Evolutionary conservation across 2,113 vertebrate species (phyloP), one percentile per base, ranked within the genome.

Genomic region (Piaya cayana): DNA sequence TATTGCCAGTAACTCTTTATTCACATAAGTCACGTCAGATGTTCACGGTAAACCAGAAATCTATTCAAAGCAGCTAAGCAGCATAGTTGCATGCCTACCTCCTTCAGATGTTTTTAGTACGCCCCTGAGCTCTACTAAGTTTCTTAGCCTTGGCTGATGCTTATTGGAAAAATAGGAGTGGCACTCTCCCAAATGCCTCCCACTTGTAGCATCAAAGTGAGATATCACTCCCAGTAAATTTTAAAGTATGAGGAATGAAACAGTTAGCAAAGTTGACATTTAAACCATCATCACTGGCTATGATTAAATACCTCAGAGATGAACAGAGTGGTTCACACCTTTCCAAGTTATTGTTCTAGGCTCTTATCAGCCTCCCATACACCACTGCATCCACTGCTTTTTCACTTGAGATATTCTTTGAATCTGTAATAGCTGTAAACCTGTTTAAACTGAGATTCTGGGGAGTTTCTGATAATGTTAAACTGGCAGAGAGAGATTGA

Each of bases 261-360:
- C 55, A 93, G 91, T 95, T 95, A 95, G 93, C 93, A 95, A 96
- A 95, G 93, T 91, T 95, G 96, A 95, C 95, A 96, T 94, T 95
- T 96, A 95, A 95, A 91, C 92, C 93, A 95, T 94, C 96, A 95
- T 86, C 91, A 72, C 87, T 25, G 84, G 84, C 75, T 62, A n/a
- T 94, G 95, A 96, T 96, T 95, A 95, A 96, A 95, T 22, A 95
- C 70, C 93, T 95, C 53, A 3, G 88, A 95, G 91, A 87, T 80
- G 89, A 95, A 3, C 42, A 25, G 77, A 60, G 89, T 86, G 77
- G 53, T 85, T 95, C 70, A 56, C 86, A 89, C 81, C 92, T 95
- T 91, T 82, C 62, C 87, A 62, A 50, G 78, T 95, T 85, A 89
- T 65, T 94, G 89, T 96, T 96, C 81, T 21, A 82, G 89, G 91